A percentile compares a stretch with the other conserved stretches of the same genome.
These are phyloP conservation scores for Dimorphilus gyrociliatus DNA, from an alignment of 2,888 invertebrate species.

Conservation along the genomic window DNA sequence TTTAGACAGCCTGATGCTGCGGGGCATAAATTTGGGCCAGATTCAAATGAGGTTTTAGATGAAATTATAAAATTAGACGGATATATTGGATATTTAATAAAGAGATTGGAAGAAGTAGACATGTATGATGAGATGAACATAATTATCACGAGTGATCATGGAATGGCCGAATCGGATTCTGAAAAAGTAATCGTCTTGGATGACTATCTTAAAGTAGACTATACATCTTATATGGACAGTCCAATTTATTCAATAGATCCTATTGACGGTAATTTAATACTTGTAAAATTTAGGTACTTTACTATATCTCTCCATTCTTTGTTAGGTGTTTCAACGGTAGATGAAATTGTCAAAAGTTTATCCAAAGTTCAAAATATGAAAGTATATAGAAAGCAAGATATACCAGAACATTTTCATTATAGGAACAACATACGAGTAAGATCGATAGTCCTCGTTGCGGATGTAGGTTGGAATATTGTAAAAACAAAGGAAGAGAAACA, in stretches of 20 bases:
- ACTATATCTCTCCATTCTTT: constrained; percentile 1
- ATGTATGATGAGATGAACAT: constrained; percentile 46
- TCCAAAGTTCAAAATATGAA: constrained; percentile 13
- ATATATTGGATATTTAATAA: constrained; percentile 40
- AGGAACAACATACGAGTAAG: constrained; percentile 24
- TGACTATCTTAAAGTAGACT: constrained; percentile 12
- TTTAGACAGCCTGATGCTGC: constrained; percentile 52
- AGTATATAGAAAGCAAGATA: constrained; percentile 27
- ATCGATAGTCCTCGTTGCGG: constrained; percentile 22
- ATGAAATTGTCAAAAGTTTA: constrained; percentile 14
- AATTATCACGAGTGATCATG: constrained; percentile 56
- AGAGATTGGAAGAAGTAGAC: constrained; percentile 41
- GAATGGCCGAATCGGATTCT: constrained; percentile 45
- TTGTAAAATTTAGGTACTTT: too few relatives aligned
- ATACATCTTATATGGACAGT: constrained; percentile 1
- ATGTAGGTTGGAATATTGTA: too few relatives aligned
- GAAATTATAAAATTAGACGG: constrained; percentile 41
- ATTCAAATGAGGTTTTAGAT: constrained; percentile 35
- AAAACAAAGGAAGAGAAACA: too few relatives aligned
- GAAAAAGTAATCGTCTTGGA: constrained; percentile 17
- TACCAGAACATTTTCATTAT: constrained; percentile 29
- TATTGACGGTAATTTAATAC: too few relatives aligned
- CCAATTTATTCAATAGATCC: neutral
- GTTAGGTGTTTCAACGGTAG: constrained; percentile 2
- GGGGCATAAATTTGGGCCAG: constrained; percentile 46